Evolutionary conservation across 2,113 vertebrate species (phyloP), one percentile per base, ranked within the genome.

Genomic region (Brachyistius frenatus): DNA sequence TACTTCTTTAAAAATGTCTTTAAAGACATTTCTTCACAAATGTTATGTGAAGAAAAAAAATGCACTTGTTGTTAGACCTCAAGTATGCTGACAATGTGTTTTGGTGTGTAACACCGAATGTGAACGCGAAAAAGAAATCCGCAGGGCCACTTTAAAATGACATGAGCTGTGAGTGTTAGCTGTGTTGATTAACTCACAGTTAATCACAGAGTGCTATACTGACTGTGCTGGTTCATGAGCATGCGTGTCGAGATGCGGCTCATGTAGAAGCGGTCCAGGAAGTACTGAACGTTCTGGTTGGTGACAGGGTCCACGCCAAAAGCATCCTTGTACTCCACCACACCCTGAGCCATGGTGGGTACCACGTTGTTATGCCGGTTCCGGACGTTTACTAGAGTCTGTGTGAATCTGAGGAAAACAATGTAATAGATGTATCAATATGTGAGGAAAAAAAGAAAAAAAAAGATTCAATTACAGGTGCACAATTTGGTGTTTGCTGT

Each of bases 141-240:
- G 49, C 10, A 49, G 14, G n/a, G 49, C 31, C 37, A 37, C 46
- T 15, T 62, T 33, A 23, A 30, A 31, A 32, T 57, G 57, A 66
- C 56, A 49, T 50, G 10, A 78, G 15, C 60, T 60, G 32, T 32
- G 35, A 65, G 70, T 72, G 84, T 54, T 49, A 84, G 63, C 35
- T 36, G 73, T 67, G 83, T 33, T 69, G 85, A 82, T 85, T 72
- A 86, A 89, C 88, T 89, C 90, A 90, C 88, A 84, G 86, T 78
- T 62, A 63, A 66, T 86, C 65, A 88, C 71, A n/a, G 57, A 83
- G 81, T 80, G 80, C 78, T 68, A 86, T 89, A 95, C 98, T 98
- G 94, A 99, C 98, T 96, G 90, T 99, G 98, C 78, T 99, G 98
- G 91, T 99, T 99, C 95, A 99, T 99, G 61, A 99, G 94, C 98